phyloP scores from a whole-genome alignment of 35 echinoderm and acorn worm genomes.

The Diadema setosum region DNA sequence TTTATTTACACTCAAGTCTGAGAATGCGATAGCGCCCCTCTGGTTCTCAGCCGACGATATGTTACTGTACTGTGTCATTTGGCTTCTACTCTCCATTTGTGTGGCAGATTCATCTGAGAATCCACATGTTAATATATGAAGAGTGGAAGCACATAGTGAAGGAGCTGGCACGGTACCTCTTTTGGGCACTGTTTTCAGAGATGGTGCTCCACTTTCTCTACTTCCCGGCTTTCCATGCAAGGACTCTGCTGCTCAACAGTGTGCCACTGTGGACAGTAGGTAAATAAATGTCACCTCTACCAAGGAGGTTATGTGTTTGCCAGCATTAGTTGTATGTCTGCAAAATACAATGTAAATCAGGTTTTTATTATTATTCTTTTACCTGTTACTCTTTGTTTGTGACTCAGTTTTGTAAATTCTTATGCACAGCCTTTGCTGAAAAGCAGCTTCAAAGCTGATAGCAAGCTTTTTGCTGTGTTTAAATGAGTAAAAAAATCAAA shows the following conservation, averaged over 20 bases:
- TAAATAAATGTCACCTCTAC: too few relatives aligned
- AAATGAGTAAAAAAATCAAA: too few relatives aligned
- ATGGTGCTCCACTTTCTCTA: slow-evolving; percentile 48
- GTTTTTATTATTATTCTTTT: not conserved
- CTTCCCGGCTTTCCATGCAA: slow-evolving; percentile 58
- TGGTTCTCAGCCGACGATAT: too few relatives aligned
- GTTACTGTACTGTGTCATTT: too few relatives aligned
- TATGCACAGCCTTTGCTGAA: too few relatives aligned
- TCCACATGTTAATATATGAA: not conserved
- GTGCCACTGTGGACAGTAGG: slow-evolving; percentile 50
- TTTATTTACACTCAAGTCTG: too few relatives aligned
- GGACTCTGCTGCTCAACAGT: not conserved
- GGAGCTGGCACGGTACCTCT: slow-evolving; percentile 26
- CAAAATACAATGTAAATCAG: not conserved
- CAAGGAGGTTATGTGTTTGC: too few relatives aligned
- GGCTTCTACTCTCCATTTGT: not conserved
- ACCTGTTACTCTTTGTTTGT: not conserved
- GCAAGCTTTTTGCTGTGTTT: too few relatives aligned
- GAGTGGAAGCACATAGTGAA: slow-evolving; percentile 52
- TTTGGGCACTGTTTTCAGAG: slow-evolving; percentile 59
- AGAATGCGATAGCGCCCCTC: too few relatives aligned
- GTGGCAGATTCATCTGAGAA: slow-evolving; percentile 31
- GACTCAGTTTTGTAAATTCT: not conserved
- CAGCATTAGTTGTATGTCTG: not conserved
- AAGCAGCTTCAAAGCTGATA: too few relatives aligned